These are phyloP conservation scores for Watsonalla binaria DNA, from an alignment of 2,888 invertebrate species.

Conservation along the genomic window DNA sequence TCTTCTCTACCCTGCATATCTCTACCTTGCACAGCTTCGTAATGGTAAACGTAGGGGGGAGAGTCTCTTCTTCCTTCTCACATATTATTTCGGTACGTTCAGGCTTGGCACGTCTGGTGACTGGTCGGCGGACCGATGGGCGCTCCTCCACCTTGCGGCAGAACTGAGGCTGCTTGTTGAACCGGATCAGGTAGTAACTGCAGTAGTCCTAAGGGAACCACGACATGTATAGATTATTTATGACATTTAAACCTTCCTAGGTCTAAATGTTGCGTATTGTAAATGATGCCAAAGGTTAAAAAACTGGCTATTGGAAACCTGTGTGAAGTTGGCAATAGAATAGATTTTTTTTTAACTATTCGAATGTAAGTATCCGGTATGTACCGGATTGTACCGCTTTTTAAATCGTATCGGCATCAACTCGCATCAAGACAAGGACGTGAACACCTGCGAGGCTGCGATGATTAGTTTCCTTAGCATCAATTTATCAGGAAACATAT, in stretches of 20 bases:
- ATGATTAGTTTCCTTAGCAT: no score
- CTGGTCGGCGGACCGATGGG: conserved; percentile 36
- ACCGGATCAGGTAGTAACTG: conserved; percentile 90
- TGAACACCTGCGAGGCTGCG: no score
- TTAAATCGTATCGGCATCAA: no score
- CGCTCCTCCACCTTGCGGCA: conserved; percentile 77
- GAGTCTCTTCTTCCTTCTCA: conserved; percentile 29
- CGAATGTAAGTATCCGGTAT: no score
- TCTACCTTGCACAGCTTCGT: conserved; percentile 42
- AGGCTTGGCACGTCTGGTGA: conserved; percentile 37
- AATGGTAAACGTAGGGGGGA: conserved; percentile 55
- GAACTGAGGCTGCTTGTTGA: conserved; percentile 91
- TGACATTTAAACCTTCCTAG: no score
- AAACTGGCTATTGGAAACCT: no score
- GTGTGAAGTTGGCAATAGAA: no score
- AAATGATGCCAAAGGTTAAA: background rate
- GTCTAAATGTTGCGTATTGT: background rate
- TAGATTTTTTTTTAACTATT: no score
- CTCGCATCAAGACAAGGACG: no score
- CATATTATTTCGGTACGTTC: conserved; percentile 18
- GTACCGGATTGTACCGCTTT: no score
- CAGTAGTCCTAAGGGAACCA: conserved; percentile 82
- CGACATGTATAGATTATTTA: background rate
- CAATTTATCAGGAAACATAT: no score
- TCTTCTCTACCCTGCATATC: background rate